A percentile compares a stretch with the other conserved stretches of the same genome.
Evolutionary conservation across 2,797 vertebrate genomes (phyloP).

Genomic region (Rhynchonycteris naso): DNA sequence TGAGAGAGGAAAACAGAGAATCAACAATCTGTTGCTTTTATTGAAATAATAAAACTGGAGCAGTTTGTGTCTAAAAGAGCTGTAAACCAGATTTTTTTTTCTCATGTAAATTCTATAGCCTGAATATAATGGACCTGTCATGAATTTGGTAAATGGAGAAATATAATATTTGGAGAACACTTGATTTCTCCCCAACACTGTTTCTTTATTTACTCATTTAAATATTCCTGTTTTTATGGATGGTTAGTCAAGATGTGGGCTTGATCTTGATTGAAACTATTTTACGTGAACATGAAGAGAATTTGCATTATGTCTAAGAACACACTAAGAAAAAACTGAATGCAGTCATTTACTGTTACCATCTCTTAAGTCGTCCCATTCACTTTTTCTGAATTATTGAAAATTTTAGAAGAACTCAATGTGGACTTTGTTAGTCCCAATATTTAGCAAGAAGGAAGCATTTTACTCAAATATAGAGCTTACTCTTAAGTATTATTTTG

Average conservation of each 20-base stretch:
- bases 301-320: background rate
- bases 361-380: background rate
- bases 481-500: background rate
- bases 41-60: constrained; percentile 64
- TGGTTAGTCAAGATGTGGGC: background rate
- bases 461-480: background rate
- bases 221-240: background rate
- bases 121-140: background rate
- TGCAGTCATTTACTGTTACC: background rate
- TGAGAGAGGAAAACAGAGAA: constrained; percentile 61
- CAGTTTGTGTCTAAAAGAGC: constrained; percentile 54
- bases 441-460: background rate
- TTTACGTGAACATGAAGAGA: background rate
- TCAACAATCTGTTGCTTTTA: constrained; percentile 60
- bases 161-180: background rate
- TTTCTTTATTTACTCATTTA: background rate
- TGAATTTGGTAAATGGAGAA: constrained; percentile 33
- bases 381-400: constrained; percentile 1
- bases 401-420: background rate
- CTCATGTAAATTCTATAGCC: constrained; percentile 6
- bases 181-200: rapidly evolving
- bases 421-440: background rate
- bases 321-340: background rate
- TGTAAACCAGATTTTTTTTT: constrained; percentile 20
- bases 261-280: background rate